Evolutionary conservation across 2,888 invertebrate species (phyloP).

Genomic region (Athalia rosae): DNA sequence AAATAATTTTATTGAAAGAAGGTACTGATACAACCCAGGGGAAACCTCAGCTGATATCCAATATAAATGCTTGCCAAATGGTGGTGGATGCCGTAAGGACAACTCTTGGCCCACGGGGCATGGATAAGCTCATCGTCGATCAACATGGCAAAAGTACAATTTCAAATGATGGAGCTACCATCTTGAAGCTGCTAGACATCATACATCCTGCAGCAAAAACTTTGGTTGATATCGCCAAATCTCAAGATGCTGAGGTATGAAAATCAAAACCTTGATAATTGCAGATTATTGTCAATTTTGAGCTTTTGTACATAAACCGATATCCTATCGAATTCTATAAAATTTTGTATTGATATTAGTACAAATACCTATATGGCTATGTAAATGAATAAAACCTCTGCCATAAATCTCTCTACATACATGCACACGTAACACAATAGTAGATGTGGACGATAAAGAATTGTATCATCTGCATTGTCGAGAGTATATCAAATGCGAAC

Average conservation of each 20-base stretch:
- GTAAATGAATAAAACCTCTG: background rate
- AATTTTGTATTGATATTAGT: too few relatives aligned
- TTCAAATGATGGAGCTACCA: conserved; percentile 99
- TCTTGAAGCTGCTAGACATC: conserved; percentile 97
- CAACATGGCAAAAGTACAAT: conserved; percentile 94
- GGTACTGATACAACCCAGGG: conserved; percentile 98
- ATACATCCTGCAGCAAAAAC: conserved; percentile 99
- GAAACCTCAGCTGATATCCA: conserved; percentile 95
- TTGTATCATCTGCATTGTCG: conserved; percentile 49
- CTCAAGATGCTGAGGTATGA: conserved; percentile 96
- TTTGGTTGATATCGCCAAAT: conserved; percentile 98
- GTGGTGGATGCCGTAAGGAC: conserved; percentile 98
- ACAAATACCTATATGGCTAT: too few relatives aligned
- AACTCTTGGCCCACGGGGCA: conserved; percentile 97
- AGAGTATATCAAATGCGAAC: conserved; percentile 61
- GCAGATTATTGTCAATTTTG: background rate
- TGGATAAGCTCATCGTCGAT: conserved; percentile 99
- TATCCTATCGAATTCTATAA: too few relatives aligned
- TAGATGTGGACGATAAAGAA: background rate
- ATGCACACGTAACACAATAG: too few relatives aligned
- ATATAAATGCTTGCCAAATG: conserved; percentile 97
- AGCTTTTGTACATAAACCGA: too few relatives aligned
- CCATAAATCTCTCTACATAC: background rate
- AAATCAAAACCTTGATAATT: background rate
- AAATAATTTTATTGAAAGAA: conserved; percentile 97